Percentiles rank a stretch among this genome's conserved stretches.
Evolutionary conservation across 2,113 vertebrate genomes (phyloP).

Genomic region (Centropus bengalensis): DNA sequence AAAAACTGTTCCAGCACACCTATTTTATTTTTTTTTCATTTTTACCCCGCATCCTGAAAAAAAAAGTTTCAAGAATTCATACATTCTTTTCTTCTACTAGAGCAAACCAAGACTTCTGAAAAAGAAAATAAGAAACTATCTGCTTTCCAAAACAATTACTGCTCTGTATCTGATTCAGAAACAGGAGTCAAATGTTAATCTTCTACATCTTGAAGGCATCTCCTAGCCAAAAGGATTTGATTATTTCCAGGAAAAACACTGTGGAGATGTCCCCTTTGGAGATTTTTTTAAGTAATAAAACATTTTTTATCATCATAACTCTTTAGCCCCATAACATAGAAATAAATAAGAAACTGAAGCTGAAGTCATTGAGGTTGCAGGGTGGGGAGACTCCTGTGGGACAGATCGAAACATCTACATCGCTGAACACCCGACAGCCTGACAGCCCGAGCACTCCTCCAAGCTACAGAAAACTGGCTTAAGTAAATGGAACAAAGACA

Average conservation of each 20-base stretch:
- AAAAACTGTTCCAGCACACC: neutral
- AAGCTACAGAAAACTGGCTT: neutral
- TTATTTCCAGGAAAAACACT: neutral
- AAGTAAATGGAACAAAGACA: neutral
- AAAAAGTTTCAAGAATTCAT: neutral
- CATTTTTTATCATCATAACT: neutral
- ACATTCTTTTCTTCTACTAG: neutral
- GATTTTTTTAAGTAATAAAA: neutral
- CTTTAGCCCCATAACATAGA: neutral
- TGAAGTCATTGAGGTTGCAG: accelerated
- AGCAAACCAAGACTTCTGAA: neutral
- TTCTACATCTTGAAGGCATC: neutral
- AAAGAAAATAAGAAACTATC: neutral
- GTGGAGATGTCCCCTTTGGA: neutral
- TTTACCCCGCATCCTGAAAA: neutral
- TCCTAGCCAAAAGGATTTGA: neutral
- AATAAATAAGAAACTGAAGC: neutral
- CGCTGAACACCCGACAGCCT: neutral
- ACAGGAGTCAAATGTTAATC: neutral
- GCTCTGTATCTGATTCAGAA: neutral
- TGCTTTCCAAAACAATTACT: neutral
- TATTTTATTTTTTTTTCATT: neutral
- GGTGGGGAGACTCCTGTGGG: neutral
- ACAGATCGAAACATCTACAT: neutral
- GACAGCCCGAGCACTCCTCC: neutral